Evolutionary conservation across 2,113 vertebrate species (phyloP).

Genomic region (Todiramphus saurophagus): DNA sequence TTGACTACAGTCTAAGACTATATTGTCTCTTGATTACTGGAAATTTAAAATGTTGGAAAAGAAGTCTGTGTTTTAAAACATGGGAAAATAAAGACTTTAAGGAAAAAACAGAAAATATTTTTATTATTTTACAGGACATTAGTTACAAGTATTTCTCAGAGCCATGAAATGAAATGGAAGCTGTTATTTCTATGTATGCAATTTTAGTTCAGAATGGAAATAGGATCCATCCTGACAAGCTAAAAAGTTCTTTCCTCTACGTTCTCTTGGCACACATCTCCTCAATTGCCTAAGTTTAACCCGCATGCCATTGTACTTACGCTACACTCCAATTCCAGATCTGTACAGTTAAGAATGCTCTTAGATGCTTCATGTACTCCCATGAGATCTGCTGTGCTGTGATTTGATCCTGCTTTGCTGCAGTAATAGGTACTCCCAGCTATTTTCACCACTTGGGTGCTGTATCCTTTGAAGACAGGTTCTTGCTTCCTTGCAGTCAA

Average conservation of each 20-base stretch:
- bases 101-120: background rate
- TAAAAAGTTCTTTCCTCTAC: slow-evolving; percentile 46
- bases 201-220: slow-evolving; percentile 43
- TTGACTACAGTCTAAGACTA: background rate
- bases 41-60: background rate
- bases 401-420: slow-evolving; percentile 19
- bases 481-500: background rate
- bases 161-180: slow-evolving; percentile 8
- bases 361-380: background rate
- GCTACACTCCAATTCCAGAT: background rate
- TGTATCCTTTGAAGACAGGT: background rate
- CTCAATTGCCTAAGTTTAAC: slow-evolving; percentile 45
- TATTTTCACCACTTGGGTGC: background rate
- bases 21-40: background rate
- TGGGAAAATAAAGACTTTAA: background rate
- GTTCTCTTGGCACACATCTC: slow-evolving; percentile 15
- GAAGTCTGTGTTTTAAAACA: background rate
- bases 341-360: slow-evolving; percentile 29
- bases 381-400: background rate
- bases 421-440: background rate
- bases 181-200: slow-evolving; percentile 16
- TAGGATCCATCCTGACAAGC: slow-evolving; percentile 17
- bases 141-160: background rate
- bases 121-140: background rate
- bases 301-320: slow-evolving; percentile 34